Evolutionary conservation across 64 coral and sea anemone species (phyloP), one percentile per base, ranked within the genome.

Genomic region (Acropora tenuis): DNA sequence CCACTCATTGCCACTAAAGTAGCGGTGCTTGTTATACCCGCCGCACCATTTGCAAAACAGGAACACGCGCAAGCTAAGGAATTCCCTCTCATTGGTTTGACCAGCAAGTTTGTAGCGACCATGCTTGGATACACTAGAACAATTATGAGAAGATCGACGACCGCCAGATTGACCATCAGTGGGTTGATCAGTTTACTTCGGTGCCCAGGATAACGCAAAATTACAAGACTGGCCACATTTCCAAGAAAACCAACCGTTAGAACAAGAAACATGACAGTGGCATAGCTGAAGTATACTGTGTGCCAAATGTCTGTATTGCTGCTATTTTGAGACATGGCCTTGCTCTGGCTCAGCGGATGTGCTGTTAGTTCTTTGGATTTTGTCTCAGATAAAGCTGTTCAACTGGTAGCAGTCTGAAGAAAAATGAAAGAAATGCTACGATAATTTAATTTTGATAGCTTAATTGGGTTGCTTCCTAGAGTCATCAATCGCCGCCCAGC

Each of bases 151-250:
- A 94, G 17, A 20, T 91, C 84, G 10, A 69, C 79, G 7, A 68
- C 30, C 42, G 87, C 73, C 16, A 94, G n/a, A 50, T 94, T 94
- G 17, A 84, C 68, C 79, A 84, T 94, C 12, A 94, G 42, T 6
- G 92, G 87, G 4, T 86, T 71, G 41, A 89, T 58, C 1, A 82
- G 50, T 76, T 52, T 84, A 13, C 47, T 55, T 9, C 87, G 87
- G 58, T 94, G 58, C 13, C 58, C 86, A 1, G 43, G 88, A 40
- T 68, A 82, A 41, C 73, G 48, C 3, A 89, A 68, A 52, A 89
- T 55, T 50, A 94, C 43, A 15, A 94, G 53, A 5, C 86, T 77
- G 46, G 40, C 1, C 5, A 76, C 53, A 50, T 94, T 94, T 6
- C 92, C 92, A 45, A 77, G 4, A 76, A 89, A 76, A 48, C 92